Conservation (phyloP, 2,888 invertebrate species). For the Megalurothrips usitatus region DNA sequence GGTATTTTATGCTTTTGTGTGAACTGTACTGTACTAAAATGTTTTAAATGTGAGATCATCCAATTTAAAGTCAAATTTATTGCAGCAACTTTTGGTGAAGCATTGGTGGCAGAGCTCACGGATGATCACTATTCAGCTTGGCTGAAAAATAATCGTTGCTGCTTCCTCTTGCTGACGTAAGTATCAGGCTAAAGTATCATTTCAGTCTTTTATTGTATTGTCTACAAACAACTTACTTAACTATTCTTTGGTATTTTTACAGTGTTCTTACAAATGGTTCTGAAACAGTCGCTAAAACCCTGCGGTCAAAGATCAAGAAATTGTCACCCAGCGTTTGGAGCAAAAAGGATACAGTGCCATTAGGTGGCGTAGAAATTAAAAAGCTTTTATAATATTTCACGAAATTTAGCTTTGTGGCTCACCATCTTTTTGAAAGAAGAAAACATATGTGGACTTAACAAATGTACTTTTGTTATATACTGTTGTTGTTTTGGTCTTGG, state of each 20-base stretch:
- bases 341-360: not conserved
- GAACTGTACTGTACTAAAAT: not conserved
- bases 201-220: not conserved
- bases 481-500: no score
- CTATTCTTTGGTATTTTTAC: no score
- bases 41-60: no score
- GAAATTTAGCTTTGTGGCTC: no score
- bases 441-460: no score
- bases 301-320: not conserved
- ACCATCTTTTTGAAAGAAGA: no score
- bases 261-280: not conserved
- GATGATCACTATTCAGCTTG: not conserved
- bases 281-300: not conserved
- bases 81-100: constrained; percentile 3
- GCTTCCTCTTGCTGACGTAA: not conserved
- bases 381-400: not conserved
- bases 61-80: no score
- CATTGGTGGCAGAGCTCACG: not conserved
- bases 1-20: not conserved
- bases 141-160: not conserved
- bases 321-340: not conserved
- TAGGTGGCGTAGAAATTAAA: not conserved
- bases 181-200: not conserved
- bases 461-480: no score
- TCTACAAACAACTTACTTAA: not conserved